A percentile compares a stretch with the other conserved stretches of the same genome.
phyloP scores from a whole-genome alignment of 2,888 invertebrate species.

The Xestia sexstrigata region DNA sequence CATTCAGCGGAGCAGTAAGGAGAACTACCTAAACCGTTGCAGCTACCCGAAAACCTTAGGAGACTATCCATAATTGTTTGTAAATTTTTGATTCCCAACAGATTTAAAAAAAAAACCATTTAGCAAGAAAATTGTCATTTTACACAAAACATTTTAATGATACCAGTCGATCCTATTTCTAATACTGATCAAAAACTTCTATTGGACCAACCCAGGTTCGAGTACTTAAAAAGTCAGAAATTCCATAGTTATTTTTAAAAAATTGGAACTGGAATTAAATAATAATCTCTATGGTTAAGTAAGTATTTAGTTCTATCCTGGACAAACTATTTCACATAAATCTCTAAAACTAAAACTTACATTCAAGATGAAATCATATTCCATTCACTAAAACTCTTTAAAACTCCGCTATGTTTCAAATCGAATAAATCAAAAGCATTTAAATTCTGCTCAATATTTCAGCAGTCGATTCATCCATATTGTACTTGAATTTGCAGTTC shows the following conservation, averaged over 20 bases:
- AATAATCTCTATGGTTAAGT: background rate
- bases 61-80: too few species aligned
- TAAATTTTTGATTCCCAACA: too few species aligned
- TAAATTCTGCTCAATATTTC: slow-evolving; percentile 52
- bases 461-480: slow-evolving; percentile 39
- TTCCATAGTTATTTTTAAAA: background rate
- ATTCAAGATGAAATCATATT: slow-evolving; percentile 3
- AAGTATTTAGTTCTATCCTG: background rate
- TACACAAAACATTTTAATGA: too few species aligned
- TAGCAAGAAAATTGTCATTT: too few species aligned
- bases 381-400: slow-evolving; percentile 3
- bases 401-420: background rate
- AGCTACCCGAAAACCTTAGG: too few species aligned
- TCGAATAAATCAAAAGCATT: slow-evolving; percentile 39
- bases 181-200: too few species aligned
- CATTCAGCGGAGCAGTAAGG: too few species aligned
- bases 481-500: slow-evolving; percentile 44
- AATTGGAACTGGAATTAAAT: background rate
- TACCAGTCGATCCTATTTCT: too few species aligned
- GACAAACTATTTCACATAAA: background rate
- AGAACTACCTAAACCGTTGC: too few species aligned
- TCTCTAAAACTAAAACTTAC: background rate
- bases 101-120: too few species aligned
- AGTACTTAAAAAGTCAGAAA: too few species aligned
- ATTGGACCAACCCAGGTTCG: too few species aligned